Conservation (phyloP, 2,113 vertebrate genomes). For the Forbesichthys papilliferus region DNA sequence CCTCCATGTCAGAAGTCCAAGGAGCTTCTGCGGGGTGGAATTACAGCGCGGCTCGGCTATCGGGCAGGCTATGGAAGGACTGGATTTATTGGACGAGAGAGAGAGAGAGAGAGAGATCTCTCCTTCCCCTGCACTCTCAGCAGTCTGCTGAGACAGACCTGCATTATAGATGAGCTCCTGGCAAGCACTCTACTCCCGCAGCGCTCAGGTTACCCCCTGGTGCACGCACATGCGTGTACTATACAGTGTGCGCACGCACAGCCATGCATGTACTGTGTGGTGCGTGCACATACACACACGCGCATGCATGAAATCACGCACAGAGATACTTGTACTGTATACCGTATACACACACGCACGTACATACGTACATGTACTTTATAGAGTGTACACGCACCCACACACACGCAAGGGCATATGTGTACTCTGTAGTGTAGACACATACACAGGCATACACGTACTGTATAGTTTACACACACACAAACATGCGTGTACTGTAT, state of each 20-base stretch:
- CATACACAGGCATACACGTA: neutral
- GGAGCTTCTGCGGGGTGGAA: constrained; percentile 66
- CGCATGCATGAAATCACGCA: neutral
- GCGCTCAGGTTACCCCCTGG: constrained; percentile 67
- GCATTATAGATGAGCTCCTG: constrained; percentile 77
- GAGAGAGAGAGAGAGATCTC: constrained; percentile 76
- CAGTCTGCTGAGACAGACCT: constrained; percentile 66
- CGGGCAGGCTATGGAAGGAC: constrained; percentile 61
- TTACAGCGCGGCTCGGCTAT: constrained; percentile 71
- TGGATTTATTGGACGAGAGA: constrained; percentile 76
- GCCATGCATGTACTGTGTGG: neutral
- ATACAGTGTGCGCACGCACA: neutral
- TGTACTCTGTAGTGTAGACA: neutral
- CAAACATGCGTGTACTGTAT: no score
- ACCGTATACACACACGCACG: constrained; percentile 17
- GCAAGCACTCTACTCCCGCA: constrained; percentile 65
- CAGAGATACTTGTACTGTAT: neutral
- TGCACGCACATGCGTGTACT: constrained; percentile 36
- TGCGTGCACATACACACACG: neutral
- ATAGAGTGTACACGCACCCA: neutral
- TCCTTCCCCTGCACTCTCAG: constrained; percentile 78
- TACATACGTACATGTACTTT: neutral
- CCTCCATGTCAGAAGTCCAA: constrained; percentile 45
- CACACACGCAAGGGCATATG: neutral
- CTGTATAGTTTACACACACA: neutral